phyloP scores from a whole-genome alignment of 2,113 vertebrate species.

The Butorides virescens region DNA sequence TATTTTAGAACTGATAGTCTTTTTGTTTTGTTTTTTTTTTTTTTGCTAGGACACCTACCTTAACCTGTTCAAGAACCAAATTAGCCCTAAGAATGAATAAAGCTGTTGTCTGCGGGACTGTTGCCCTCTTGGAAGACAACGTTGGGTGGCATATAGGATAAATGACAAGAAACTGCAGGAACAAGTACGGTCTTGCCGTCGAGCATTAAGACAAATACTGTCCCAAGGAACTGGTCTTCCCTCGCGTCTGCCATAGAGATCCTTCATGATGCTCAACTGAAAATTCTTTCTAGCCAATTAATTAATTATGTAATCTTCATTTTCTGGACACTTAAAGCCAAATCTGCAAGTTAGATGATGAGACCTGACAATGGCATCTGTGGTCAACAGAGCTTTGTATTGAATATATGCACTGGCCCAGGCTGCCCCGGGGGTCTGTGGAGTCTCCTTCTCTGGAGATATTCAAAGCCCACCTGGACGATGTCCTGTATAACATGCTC shows the following conservation, averaged over 20 bases:
- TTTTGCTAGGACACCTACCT: neutral
- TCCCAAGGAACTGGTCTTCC: neutral
- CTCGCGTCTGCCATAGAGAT: neutral
- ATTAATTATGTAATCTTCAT: neutral
- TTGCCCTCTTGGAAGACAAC: neutral
- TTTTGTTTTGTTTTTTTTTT: neutral
- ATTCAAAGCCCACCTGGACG: too few species aligned
- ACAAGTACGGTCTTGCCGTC: neutral
- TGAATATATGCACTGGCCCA: neutral
- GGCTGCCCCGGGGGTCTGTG: too few species aligned
- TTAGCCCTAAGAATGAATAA: neutral
- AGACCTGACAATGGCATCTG: neutral
- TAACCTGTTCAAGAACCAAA: neutral
- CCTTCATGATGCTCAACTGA: neutral
- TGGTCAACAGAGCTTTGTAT: neutral
- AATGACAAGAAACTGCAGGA: neutral
- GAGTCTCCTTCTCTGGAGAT: too few species aligned
- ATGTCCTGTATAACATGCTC: too few species aligned
- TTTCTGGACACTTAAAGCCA: neutral
- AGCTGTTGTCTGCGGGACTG: neutral
- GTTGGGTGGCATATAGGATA: neutral
- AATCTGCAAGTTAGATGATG: neutral
- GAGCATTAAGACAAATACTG: rapidly evolving
- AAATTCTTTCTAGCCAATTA: neutral
- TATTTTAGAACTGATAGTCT: neutral